Base-by-base conservation (phyloP, 2,113 vertebrate species). In the Coracopsis vasa region DNA sequence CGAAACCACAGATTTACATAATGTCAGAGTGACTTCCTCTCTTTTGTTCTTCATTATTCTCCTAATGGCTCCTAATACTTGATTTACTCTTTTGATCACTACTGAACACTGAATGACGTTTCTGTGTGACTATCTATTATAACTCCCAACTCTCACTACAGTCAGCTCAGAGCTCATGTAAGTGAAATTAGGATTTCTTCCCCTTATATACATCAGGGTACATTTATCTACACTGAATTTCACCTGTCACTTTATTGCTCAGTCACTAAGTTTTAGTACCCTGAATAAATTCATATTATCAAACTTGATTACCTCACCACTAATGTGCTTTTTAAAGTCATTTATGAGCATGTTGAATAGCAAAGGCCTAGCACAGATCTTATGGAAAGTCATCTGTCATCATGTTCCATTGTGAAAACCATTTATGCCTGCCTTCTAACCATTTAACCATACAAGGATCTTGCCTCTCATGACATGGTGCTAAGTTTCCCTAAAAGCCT, bases 181-280 rank as follows among this genome's bases (percentile, higher is more conserved):
- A 91, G 60, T 71, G 35, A 95, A 92, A 92, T 80, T 18, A 88
- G 54, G 45, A 54, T 84, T 95, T 94, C 27, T 84, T 67, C 12
- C 51, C 28, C 25, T 66, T 80, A 51, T 39, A 37, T 56, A 85
- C 48, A 79, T 83, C 71, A 88, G n/a, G 16, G 35, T 45, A 66
- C 92, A 67, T 90, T 93, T 90, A 92, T 58, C 79, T 70, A 73
- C 50, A 82, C 14, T 53, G 88, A 92, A 92, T 94, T 94, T 94
- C 58, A 90, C 53, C 58, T 70, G 53, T 41, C 75, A 62, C 92
- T 93, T 95, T 93, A 97, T 86, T 96, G 79, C 82, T 93, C 86
- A 92, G 79, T 86, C 82, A 94, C 86, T 66, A 88, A 53, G 44
- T 93, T 96, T 96, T 86, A 93, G 50, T 73, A 91, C 60, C 41